Conservation (phyloP, 1,140 invertebrate genomes). For the Caenorhabditis tropicalis region DNA sequence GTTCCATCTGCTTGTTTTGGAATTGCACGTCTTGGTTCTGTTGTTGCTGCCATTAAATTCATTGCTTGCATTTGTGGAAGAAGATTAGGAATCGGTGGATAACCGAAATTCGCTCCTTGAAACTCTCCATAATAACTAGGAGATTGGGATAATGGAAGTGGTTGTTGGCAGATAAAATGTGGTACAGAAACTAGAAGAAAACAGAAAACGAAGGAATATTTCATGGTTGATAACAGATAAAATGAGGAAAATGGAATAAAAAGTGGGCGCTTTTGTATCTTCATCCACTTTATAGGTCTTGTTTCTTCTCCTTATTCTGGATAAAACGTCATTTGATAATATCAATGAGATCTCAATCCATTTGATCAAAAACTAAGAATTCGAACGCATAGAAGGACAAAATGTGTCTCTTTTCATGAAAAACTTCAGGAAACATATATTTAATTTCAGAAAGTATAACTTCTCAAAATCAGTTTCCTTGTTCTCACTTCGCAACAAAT, state of each 20-base stretch:
- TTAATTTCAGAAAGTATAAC: too few relatives aligned
- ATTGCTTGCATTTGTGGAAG: not conserved
- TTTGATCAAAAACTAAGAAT: not conserved
- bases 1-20: slow-evolving; percentile 31
- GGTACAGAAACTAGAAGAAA: not conserved
- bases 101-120: not conserved
- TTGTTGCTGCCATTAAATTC: not conserved
- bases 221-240: not conserved
- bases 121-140: slow-evolving; percentile 30
- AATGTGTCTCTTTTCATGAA: too few relatives aligned
- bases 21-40: slow-evolving; percentile 3
- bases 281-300: slow-evolving; percentile 13
- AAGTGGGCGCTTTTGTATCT: not conserved
- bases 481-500: too few relatives aligned
- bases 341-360: slow-evolving; percentile 7
- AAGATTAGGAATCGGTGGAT: not conserved
- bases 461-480: not conserved
- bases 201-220: not conserved
- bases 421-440: too few relatives aligned
- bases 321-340: not conserved
- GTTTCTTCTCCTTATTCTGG: not conserved
- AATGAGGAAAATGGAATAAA: not conserved
- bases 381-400: not conserved
- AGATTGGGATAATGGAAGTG: not conserved
- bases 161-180: not conserved